These are phyloP conservation scores for Drosophila pruinosa DNA, from an alignment of 1,140 invertebrate genomes.

Conservation along the genomic window DNA sequence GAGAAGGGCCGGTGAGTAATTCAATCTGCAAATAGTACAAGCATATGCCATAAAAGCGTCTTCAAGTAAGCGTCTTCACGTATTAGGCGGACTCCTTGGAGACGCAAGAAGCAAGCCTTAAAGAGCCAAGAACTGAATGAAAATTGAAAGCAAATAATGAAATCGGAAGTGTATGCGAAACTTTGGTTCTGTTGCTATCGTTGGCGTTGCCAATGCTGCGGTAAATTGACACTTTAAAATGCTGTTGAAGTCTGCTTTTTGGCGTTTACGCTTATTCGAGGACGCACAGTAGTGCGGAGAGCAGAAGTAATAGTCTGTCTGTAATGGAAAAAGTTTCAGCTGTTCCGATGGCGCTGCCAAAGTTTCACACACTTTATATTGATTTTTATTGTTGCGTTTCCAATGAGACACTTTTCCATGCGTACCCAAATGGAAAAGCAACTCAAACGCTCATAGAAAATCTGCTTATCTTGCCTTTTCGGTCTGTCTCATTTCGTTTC, in stretches of 20 bases:
- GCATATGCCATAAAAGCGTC: conserved; percentile 9
- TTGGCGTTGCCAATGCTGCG: conserved; percentile 63
- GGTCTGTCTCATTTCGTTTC: conserved; percentile 9
- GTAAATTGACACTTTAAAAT: conserved; percentile 83
- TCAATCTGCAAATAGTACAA: conserved; percentile 2
- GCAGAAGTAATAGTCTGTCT: conserved; percentile 23
- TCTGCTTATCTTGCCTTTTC: conserved; percentile 43
- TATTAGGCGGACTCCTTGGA: conserved; percentile 23
- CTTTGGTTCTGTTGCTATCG: conserved; percentile 37
- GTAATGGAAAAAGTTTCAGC: conserved; percentile 81
- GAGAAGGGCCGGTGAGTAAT: conserved; percentile 86
- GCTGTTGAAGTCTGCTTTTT: conserved; percentile 76
- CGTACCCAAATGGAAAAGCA: conserved; percentile 16
- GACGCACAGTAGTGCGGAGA: not conserved
- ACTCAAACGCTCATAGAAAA: conserved; percentile 62
- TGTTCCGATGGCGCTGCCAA: conserved; percentile 60
- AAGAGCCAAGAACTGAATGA: conserved; percentile 17
- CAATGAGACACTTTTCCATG: conserved; percentile 51
- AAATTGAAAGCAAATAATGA: conserved; percentile 71
- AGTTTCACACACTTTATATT: conserved; percentile 69
- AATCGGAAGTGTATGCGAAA: conserved; percentile 57
- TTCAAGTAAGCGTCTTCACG: conserved; percentile 7
- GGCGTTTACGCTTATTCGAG: conserved; percentile 62
- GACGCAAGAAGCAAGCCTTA: conserved; percentile 20
- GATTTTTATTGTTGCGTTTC: conserved; percentile 79